Conservation (phyloP, 2,797 vertebrate species). For the Caiman crocodilus region DNA sequence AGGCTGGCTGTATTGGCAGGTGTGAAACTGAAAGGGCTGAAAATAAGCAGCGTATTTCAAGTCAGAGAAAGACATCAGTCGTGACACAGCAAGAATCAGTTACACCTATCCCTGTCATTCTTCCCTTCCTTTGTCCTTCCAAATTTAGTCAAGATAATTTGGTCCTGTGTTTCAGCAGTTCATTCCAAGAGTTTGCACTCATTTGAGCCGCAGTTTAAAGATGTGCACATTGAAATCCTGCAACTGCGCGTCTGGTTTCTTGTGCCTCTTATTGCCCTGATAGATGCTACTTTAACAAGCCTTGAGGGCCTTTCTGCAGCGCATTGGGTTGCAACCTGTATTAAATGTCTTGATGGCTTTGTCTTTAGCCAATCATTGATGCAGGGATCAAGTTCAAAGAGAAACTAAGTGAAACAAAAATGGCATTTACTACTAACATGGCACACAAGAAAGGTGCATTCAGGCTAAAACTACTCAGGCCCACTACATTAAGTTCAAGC, state of each 20-base stretch:
- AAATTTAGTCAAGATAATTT: background rate
- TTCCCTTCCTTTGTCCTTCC: conserved; percentile 4
- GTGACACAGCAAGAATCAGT: background rate
- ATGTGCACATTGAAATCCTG: conserved; percentile 51
- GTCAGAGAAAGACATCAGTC: background rate
- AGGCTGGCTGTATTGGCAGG: background rate
- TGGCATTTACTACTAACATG: conserved; percentile 24
- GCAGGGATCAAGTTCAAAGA: conserved; percentile 60
- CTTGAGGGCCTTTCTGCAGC: conserved; percentile 62
- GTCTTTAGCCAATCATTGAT: conserved; percentile 19
- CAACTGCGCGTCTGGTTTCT: conserved; percentile 52
- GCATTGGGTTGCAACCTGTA: background rate
- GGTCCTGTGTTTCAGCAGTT: conserved; percentile 49
- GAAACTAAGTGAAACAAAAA: conserved; percentile 57
- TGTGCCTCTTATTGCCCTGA: background rate
- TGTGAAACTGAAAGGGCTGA: background rate
- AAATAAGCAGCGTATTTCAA: background rate
- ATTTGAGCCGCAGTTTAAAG: conserved; percentile 69
- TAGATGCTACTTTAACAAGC: conserved; percentile 56
- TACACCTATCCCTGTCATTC: background rate
- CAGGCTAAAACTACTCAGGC: background rate
- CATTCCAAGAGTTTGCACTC: conserved; percentile 23
- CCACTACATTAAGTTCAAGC: background rate
- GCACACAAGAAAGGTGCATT: background rate
- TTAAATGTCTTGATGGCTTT: conserved; percentile 47